These are phyloP conservation scores for Chelon auratus DNA, from an alignment of 2,797 vertebrate genomes.

Conservation along the genomic window DNA sequence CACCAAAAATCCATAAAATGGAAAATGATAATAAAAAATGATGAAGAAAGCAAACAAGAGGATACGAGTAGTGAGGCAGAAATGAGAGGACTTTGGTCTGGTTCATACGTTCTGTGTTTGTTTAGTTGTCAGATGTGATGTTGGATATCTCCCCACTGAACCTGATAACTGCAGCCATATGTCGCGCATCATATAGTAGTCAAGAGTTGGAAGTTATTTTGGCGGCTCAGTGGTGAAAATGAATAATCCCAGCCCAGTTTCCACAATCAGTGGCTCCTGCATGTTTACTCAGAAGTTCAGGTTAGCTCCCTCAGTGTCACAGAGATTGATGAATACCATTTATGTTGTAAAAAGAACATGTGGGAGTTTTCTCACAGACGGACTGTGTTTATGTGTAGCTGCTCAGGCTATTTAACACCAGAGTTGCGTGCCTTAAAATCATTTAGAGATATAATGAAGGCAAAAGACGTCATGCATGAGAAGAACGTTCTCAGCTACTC, in stretches of 20 bases:
- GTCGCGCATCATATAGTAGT: background rate
- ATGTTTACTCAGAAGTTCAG: background rate
- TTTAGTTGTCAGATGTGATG: background rate
- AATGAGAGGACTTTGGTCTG: conserved; percentile 40
- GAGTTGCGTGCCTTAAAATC: background rate
- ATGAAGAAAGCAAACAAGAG: conserved; percentile 3
- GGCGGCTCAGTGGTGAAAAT: background rate
- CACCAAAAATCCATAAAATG: conserved; percentile 23
- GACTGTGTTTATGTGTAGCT: background rate
- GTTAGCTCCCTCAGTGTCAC: background rate
- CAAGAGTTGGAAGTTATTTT: background rate
- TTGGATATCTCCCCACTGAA: conserved; percentile 1
- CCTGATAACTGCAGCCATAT: background rate
- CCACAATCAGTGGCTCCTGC: no score
- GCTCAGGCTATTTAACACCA: background rate
- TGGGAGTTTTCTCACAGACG: background rate
- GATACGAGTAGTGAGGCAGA: conserved; percentile 7
- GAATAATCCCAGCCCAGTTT: background rate
- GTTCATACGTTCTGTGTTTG: conserved; percentile 15
- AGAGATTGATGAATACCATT: conserved; percentile 3
- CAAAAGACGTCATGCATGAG: conserved; percentile 6
- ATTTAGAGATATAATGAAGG: conserved; percentile 6
- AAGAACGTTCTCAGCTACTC: background rate
- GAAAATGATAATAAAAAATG: background rate
- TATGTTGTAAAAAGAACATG: background rate